Percentiles rank a stretch among this genome's conserved stretches.
phyloP scores from a whole-genome alignment of 2,888 invertebrate species.

The Merodon equestris region DNA sequence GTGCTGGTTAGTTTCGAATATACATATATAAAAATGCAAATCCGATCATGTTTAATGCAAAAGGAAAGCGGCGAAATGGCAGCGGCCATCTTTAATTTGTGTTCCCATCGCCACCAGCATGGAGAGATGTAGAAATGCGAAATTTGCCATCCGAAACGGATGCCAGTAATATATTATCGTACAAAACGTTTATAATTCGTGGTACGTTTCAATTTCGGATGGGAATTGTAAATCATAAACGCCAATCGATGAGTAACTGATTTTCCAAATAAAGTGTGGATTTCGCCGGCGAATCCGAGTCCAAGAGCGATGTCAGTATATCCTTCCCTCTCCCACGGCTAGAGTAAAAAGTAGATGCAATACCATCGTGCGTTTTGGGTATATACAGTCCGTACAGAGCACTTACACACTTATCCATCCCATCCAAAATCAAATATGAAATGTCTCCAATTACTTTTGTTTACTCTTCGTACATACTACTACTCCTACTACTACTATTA shows the following conservation, averaged over 20 bases:
- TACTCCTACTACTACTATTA: too few species aligned
- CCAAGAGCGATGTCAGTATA: conserved; percentile 32
- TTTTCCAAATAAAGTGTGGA: conserved; percentile 45
- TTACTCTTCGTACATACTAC: conserved; percentile 33
- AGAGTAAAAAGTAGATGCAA: conserved; percentile 31
- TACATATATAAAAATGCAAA: too few species aligned
- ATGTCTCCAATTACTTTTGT: conserved; percentile 42
- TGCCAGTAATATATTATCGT: conserved; percentile 20
- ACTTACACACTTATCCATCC: conserved; percentile 7
- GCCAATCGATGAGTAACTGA: conserved; percentile 10
- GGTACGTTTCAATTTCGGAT: conserved; percentile 42
- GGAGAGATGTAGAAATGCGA: conserved; percentile 7
- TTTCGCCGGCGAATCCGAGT: conserved; percentile 38
- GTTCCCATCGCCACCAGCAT: conserved; percentile 47
- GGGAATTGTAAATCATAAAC: neutral
- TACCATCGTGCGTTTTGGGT: conserved; percentile 1
- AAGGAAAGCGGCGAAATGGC: conserved; percentile 35
- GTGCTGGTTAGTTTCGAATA: too few species aligned
- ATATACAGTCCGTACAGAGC: conserved; percentile 8
- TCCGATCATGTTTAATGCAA: too few species aligned
- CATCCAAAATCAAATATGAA: too few species aligned
- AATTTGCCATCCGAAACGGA: conserved; percentile 27
- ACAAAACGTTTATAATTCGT: conserved; percentile 14
- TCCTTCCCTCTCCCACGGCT: conserved; percentile 50
- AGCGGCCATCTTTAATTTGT: conserved; percentile 50